Conservation (phyloP, 1,140 invertebrate species). For the Archivesica marissinica region DNA sequence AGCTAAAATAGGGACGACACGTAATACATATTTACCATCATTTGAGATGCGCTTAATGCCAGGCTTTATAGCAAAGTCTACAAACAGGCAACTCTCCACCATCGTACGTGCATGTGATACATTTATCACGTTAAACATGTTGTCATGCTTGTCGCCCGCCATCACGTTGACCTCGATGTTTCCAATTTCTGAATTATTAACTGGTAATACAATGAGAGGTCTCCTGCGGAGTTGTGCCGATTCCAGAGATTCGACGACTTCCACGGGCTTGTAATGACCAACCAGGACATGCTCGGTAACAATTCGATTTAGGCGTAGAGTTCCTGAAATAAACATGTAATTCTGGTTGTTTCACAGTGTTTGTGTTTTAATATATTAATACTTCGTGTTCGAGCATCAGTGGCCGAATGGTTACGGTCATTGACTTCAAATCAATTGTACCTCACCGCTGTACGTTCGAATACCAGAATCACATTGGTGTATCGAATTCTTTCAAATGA, state of each 20-base stretch:
- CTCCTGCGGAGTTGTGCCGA: not conserved
- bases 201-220: conserved; percentile 32
- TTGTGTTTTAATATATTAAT: not conserved
- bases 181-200: conserved; percentile 27
- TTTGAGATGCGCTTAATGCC: not conserved
- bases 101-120: not conserved
- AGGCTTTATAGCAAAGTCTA: conserved; percentile 12
- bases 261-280: conserved; percentile 44
- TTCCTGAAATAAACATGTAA: conserved; percentile 21
- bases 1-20: too few relatives aligned
- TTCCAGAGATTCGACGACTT: not conserved
- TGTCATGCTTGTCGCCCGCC: conserved; percentile 5
- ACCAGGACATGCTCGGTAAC: conserved; percentile 36
- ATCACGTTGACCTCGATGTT: conserved; percentile 15
- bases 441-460: too few relatives aligned
- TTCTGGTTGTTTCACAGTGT: not conserved
- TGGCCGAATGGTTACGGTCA: too few relatives aligned
- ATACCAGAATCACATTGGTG: too few relatives aligned
- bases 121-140: not conserved
- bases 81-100: not conserved
- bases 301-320: conserved; percentile 22
- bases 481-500: too few relatives aligned
- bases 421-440: too few relatives aligned
- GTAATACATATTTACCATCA: not conserved
- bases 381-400: not conserved